Percentiles rank a stretch among this genome's conserved stretches.
Evolutionary conservation across 2,888 invertebrate species (phyloP).

Genomic region (Dryomyza anilis): DNA sequence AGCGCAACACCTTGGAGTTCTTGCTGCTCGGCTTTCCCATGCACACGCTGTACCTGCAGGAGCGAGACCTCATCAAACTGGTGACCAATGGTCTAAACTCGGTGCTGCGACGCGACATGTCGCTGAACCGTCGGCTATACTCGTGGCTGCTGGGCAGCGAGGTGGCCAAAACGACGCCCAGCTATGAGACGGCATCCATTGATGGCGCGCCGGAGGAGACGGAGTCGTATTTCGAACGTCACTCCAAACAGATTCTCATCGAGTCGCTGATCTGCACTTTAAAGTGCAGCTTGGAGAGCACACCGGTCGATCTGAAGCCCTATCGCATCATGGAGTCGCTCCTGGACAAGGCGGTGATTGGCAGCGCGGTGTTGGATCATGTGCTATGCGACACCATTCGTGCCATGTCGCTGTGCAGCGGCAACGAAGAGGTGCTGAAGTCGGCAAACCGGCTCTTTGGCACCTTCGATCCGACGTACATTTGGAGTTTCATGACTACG

Average conservation of each 20-base stretch:
- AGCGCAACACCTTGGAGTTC: slow-evolving; percentile 83
- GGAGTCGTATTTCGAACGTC: slow-evolving; percentile 68
- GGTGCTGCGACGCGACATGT: slow-evolving; percentile 85
- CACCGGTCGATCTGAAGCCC: slow-evolving; percentile 69
- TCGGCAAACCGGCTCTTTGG: slow-evolving; percentile 84
- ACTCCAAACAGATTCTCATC: slow-evolving; percentile 71
- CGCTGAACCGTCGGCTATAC: slow-evolving; percentile 82
- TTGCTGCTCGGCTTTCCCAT: slow-evolving; percentile 82
- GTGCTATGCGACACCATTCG: slow-evolving; percentile 80
- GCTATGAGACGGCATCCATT: slow-evolving; percentile 46
- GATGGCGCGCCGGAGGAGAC: slow-evolving; percentile 33
- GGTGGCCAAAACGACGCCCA: slow-evolving; percentile 63
- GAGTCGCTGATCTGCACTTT: slow-evolving; percentile 69
- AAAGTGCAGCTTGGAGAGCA: slow-evolving; percentile 64
- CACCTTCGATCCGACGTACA: slow-evolving; percentile 81
- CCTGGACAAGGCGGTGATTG: slow-evolving; percentile 86
- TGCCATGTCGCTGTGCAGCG: slow-evolving; percentile 64
- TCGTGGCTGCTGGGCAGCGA: slow-evolving; percentile 83
- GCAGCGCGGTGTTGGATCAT: slow-evolving; percentile 76
- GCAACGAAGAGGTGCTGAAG: slow-evolving; percentile 74
- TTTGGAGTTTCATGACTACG: slow-evolving; percentile 80
- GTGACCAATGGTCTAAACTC: slow-evolving; percentile 76
- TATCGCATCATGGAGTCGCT: slow-evolving; percentile 82
- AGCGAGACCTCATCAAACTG: slow-evolving; percentile 73
- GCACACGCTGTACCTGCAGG: slow-evolving; percentile 74